phyloP scores from a whole-genome alignment of 2,797 vertebrate species.

The Hipposideros larvatus region DNA sequence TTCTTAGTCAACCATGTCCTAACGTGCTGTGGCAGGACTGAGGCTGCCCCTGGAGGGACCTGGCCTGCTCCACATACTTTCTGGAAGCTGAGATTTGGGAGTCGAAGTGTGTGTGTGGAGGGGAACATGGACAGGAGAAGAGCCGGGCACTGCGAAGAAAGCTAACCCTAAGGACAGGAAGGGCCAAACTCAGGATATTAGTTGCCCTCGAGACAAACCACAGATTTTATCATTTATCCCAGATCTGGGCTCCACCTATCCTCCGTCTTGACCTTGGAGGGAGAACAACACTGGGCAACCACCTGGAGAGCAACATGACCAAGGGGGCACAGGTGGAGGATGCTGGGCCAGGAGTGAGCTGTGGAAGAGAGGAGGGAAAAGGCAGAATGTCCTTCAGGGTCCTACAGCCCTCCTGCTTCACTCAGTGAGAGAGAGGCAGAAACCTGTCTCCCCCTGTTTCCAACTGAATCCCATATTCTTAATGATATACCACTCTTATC shows the following conservation, averaged over 20 bases:
- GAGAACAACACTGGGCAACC: background rate
- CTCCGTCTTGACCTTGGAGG: background rate
- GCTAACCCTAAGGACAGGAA: background rate
- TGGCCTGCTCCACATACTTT: background rate
- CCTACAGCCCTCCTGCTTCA: background rate
- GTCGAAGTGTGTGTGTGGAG: too few species aligned
- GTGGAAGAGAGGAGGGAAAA: background rate
- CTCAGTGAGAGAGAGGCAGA: background rate
- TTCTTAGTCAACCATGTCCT: background rate
- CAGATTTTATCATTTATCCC: background rate
- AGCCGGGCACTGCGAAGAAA: background rate
- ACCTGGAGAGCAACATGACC: background rate
- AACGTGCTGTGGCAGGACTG: background rate
- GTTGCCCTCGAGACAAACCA: background rate
- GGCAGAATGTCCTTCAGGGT: background rate
- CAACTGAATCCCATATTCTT: background rate
- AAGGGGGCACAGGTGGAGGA: background rate
- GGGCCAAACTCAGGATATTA: background rate
- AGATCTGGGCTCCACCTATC: background rate
- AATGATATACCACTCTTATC: background rate
- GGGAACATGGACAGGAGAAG: background rate
- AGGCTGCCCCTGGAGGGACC: background rate
- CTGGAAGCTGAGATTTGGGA: background rate
- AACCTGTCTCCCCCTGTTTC: background rate
- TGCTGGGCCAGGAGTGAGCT: background rate